Evolutionary conservation across 2,797 vertebrate genomes (phyloP), one percentile per base, ranked within the genome.

Genomic region (Phaenicophaeus curvirostris): DNA sequence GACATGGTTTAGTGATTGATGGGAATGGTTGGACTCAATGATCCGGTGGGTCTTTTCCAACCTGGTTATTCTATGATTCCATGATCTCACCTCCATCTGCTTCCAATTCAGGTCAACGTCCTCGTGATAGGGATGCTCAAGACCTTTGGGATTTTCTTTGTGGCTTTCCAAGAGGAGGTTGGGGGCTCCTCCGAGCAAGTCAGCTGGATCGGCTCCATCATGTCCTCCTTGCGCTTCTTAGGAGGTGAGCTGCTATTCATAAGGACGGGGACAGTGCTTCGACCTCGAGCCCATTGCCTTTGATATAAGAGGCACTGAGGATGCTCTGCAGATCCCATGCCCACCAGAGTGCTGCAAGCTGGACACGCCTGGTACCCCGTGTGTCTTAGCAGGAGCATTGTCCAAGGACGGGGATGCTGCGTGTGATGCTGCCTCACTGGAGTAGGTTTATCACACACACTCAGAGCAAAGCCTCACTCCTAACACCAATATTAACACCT

Each of bases 121-220:
- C 96, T 99, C 1, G 98, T 99, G 63, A 98, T 99, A 98, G 99
- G 98, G 87, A 99, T 97, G 67, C 96, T 98, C 81, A 99, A 99
- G 97, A 99, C 97, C 59, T 99, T 99, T 68, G 99, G 99, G 68
- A 98, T 99, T 95, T 99, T 99, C 97, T 99, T 99, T 4, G 98
- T 99, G 97, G 98, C 98, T 28, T 98, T 99, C 96, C 98, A 99
- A 96, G 99, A 99, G 89, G 98, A 99, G 76, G 98, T 99, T 95
- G 98, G 98, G n/a, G 98, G 98, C 71, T 99, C 98, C 2, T 97
- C 99, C 0, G 98, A 99, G 96, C 98, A 99, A 88, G 97, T 98
- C 97, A 98, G 99, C 94, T 99, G 99, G 99, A 99, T 99, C 1
- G 99, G 99, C 67, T 99, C 99, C 89, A 98, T 99, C 96, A 99